Evolutionary conservation across 2,113 vertebrate genomes (phyloP).

Genomic region (Neogale vison): DNA sequence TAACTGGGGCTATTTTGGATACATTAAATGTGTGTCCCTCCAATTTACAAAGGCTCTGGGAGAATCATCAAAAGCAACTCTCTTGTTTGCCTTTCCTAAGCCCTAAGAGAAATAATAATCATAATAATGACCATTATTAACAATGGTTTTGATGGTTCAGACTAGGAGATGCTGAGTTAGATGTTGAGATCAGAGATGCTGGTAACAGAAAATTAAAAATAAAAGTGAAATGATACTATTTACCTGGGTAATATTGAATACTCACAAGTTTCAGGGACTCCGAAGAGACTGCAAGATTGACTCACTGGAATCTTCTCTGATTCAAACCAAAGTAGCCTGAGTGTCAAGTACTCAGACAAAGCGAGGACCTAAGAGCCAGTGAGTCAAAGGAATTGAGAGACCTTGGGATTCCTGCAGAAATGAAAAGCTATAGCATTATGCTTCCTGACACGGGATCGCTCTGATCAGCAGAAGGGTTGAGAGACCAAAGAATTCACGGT

Average conservation of each 20-base stretch:
- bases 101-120: not conserved
- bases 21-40: not conserved
- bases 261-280: not conserved
- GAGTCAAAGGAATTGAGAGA: not conserved
- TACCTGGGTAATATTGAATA: not conserved
- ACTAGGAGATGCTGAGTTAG: not conserved
- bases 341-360: not conserved
- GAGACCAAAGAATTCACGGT: not conserved
- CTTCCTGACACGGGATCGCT: not conserved
- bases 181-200: not conserved
- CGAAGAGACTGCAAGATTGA: not conserved
- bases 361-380: not conserved
- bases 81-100: not conserved
- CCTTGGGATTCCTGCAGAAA: not conserved
- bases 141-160: not conserved
- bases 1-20: not conserved
- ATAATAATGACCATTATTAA: not conserved
- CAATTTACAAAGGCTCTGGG: not conserved
- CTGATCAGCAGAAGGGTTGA: not conserved
- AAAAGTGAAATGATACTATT: not conserved
- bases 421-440: not conserved
- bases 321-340: not conserved
- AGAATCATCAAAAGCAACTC: not conserved
- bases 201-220: not conserved
- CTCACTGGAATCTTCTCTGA: not conserved